Conservation (phyloP, 2,797 vertebrate species). For the Muraenolepis orangiensis region DNA sequence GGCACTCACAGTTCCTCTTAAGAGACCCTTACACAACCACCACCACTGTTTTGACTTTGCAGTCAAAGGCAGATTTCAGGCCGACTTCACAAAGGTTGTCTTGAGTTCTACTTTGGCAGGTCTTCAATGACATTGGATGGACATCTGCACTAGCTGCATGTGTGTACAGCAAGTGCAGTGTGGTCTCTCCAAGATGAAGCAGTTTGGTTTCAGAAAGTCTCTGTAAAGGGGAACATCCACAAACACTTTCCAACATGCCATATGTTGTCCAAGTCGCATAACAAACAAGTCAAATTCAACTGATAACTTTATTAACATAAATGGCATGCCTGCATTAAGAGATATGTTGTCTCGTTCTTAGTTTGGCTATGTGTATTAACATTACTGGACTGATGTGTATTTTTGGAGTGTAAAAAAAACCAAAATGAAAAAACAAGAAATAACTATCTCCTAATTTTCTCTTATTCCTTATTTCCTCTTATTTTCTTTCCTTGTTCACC, state of each 20-base stretch:
- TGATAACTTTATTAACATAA: too few species aligned
- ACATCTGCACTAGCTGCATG: neutral
- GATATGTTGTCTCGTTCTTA: too few species aligned
- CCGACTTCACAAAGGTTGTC: constrained; percentile 34
- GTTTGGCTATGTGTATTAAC: too few species aligned
- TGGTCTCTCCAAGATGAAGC: neutral
- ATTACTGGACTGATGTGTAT: too few species aligned
- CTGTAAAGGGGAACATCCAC: neutral
- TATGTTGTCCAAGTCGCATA: neutral
- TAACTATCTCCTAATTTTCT: too few species aligned
- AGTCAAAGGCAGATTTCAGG: constrained; percentile 33
- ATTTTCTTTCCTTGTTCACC: neutral
- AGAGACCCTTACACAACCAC: constrained; percentile 19
- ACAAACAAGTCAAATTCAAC: neutral
- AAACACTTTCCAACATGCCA: neutral
- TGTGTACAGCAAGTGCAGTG: neutral
- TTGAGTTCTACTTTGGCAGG: constrained; percentile 29
- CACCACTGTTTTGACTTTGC: constrained; percentile 38
- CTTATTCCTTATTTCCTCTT: too few species aligned
- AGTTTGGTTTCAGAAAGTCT: neutral
- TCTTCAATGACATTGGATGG: constrained; percentile 29
- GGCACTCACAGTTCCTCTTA: constrained; percentile 18
- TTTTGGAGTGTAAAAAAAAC: too few species aligned
- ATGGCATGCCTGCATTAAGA: too few species aligned
- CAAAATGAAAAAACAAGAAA: too few species aligned